phyloP scores from a whole-genome alignment of 2,888 invertebrate genomes.

The Orgyia antiqua region DNA sequence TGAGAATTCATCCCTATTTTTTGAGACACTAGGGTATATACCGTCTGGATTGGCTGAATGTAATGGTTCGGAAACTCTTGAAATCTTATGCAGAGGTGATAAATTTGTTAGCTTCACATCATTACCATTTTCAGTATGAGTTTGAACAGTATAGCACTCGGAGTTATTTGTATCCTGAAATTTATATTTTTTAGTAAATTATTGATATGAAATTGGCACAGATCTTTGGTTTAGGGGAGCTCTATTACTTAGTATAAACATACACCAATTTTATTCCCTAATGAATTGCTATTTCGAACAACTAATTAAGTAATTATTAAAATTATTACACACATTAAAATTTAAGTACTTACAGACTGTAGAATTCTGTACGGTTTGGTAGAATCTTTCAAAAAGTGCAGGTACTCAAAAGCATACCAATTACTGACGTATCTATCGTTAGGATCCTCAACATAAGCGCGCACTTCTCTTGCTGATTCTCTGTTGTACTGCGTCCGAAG shows the following conservation, averaged over 20 bases:
- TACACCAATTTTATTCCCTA: no score
- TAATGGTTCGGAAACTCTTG: conserved; percentile 34
- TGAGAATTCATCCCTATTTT: conserved; percentile 71
- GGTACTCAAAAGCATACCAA: conserved; percentile 78
- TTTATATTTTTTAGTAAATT: background rate
- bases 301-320: no score
- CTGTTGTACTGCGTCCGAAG: conserved; percentile 80
- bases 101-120: conserved; percentile 43
- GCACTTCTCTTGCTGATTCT: conserved; percentile 74
- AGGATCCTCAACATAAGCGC: conserved; percentile 68
- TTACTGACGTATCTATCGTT: conserved; percentile 72
- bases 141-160: conserved; percentile 33
- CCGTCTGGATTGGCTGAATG: conserved; percentile 39
- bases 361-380: conserved; percentile 64
- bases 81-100: conserved; percentile 49
- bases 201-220: no score
- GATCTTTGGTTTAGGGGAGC: no score
- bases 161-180: conserved; percentile 54
- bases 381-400: conserved; percentile 79
- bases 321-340: no score
- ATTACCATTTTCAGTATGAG: conserved; percentile 35
- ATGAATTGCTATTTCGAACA: no score
- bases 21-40: conserved; percentile 27
- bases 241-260: background rate
- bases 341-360: conserved; percentile 49